A percentile compares a stretch with the other conserved stretches of the same genome.
Evolutionary conservation across 2,113 vertebrate genomes (phyloP).

Genomic region (Prolemur simus): DNA sequence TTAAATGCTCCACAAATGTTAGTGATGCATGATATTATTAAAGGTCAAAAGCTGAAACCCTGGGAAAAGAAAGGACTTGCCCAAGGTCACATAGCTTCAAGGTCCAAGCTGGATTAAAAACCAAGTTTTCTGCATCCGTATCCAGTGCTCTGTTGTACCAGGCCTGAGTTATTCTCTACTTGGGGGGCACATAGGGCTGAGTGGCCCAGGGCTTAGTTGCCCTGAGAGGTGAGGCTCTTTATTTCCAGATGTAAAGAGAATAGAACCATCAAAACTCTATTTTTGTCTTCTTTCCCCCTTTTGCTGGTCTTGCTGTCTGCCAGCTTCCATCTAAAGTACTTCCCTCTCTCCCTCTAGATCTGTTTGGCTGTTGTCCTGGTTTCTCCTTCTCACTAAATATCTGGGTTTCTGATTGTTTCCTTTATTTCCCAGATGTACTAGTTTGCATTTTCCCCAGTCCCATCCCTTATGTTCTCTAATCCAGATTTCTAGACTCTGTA

Average conservation of each 20-base stretch:
- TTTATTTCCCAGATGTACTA: conserved; percentile 73
- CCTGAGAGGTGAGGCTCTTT: background rate
- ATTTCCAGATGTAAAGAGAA: background rate
- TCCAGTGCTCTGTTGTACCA: background rate
- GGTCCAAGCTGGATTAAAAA: background rate
- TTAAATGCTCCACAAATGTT: background rate
- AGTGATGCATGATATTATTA: background rate
- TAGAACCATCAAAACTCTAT: background rate
- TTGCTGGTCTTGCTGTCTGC: conserved; percentile 46
- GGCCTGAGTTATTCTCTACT: background rate
- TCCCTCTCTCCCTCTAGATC: conserved; percentile 45
- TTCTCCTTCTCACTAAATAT: conserved; percentile 78
- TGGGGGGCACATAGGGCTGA: background rate
- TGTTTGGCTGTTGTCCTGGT: conserved; percentile 72
- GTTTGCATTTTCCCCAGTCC: conserved; percentile 62
- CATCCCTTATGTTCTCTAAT: conserved; percentile 57
- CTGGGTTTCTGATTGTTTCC: conserved; percentile 71
- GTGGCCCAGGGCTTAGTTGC: background rate
- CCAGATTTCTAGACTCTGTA: conserved; percentile 64
- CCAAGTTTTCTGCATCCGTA: background rate
- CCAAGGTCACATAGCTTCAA: conserved; percentile 16
- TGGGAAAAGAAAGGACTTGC: background rate
- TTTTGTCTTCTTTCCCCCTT: conserved; percentile 47
- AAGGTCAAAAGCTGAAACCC: background rate
- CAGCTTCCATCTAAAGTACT: conserved; percentile 26